These are phyloP conservation scores for Chrysaora quinquecirrha DNA, from an alignment of 30 jellyfish, hydroid and myxozoan species.

Conservation along the genomic window DNA sequence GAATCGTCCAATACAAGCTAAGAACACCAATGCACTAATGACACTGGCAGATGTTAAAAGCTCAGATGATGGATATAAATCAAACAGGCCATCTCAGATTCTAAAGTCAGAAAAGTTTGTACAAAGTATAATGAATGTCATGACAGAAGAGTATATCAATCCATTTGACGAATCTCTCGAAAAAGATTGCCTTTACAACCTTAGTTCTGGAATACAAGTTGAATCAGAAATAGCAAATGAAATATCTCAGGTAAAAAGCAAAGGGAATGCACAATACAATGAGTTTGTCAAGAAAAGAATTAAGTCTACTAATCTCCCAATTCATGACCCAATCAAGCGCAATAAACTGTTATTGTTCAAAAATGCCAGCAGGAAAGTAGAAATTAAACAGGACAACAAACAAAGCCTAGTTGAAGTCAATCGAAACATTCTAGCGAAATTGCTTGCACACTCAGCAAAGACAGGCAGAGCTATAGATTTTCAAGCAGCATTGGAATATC, in stretches of 20 bases:
- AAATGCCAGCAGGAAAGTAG: constrained; percentile 25
- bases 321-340: constrained; percentile 2
- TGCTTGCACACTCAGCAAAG: no score
- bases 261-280: constrained; percentile 12
- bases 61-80: not conserved
- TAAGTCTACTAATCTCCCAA: constrained; percentile 16
- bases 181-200: constrained; percentile 26
- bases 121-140: no score
- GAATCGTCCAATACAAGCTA: constrained; percentile 11
- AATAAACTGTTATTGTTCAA: constrained; percentile 21
- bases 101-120: constrained; percentile 36
- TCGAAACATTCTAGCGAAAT: constrained; percentile 30
- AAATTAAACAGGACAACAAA: constrained; percentile 18
- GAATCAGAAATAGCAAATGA: constrained; percentile 25
- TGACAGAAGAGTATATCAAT: constrained; percentile 19
- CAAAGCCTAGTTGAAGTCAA: constrained; percentile 3
- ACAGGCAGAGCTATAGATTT: no score
- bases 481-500: constrained; percentile 54
- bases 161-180: constrained; percentile 10
- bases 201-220: constrained; percentile 14
- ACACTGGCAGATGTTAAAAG: constrained; percentile 28
- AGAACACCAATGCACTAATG: constrained; percentile 25
- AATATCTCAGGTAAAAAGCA: constrained; percentile 1
- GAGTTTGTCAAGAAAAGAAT: constrained; percentile 24
- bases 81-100: not conserved